These are phyloP conservation scores for Turritopsis dohrnii DNA, from an alignment of 30 jellyfish, hydroid and myxozoan species.

Conservation along the genomic window DNA sequence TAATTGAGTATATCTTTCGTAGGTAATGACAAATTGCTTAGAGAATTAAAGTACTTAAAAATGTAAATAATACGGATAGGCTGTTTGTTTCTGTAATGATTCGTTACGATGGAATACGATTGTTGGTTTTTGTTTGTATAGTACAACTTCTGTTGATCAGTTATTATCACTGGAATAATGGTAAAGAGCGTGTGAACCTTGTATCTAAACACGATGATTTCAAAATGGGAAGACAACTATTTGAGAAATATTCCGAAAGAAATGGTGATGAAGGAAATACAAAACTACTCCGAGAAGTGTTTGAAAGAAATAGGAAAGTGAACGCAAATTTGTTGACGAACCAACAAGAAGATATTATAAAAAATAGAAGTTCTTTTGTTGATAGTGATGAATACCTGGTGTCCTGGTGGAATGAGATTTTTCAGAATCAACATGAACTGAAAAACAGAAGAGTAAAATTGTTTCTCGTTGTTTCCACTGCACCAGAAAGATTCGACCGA, in stretches of 20 bases:
- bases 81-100: no score
- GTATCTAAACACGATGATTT: not conserved
- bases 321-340: not conserved
- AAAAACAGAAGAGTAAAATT: not conserved
- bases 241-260: not conserved
- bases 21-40: no score
- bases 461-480: constrained; percentile 13
- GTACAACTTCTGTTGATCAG: not conserved
- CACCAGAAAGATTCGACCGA: constrained; percentile 21
- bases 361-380: not conserved
- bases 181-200: not conserved
- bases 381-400: not conserved
- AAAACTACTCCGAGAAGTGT: not conserved
- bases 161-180: not conserved
- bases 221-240: not conserved
- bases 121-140: not conserved
- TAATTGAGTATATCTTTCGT: no score
- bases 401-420: not conserved
- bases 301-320: not conserved
- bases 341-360: not conserved
- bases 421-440: not conserved
- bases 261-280: not conserved
- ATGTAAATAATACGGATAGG: no score
- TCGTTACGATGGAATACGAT: not conserved
- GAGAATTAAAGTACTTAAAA: no score